Evolutionary conservation across 2,888 invertebrate species (phyloP).

Genomic region (Drosophila nigricruria): DNA sequence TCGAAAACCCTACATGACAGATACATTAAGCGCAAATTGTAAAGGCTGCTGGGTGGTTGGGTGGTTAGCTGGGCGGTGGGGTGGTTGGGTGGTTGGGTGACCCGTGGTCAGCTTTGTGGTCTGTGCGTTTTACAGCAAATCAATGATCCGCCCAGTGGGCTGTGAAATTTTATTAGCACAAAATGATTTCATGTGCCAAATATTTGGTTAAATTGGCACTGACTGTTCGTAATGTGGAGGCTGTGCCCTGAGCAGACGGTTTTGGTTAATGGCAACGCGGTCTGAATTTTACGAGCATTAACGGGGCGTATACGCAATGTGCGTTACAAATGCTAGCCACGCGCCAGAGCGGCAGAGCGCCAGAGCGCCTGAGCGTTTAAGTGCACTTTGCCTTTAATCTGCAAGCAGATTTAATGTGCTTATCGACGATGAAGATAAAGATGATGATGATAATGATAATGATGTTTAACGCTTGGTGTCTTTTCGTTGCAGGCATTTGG

Average conservation of each 20-base stretch:
- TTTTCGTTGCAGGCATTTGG: constrained; percentile 84
- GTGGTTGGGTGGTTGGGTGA: constrained; percentile 1
- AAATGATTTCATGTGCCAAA: constrained; percentile 81
- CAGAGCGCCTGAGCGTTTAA: constrained; percentile 47
- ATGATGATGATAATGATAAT: background rate
- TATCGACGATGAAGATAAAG: constrained; percentile 53
- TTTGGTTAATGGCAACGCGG: constrained; percentile 62
- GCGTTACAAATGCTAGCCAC: constrained; percentile 60
- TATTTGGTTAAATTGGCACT: constrained; percentile 71
- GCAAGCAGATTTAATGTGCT: constrained; percentile 57
- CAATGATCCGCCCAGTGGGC: constrained; percentile 64
- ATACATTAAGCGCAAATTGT: constrained; percentile 44
- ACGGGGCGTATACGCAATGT: constrained; percentile 69
- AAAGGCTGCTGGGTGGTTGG: background rate
- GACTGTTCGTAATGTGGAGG: constrained; percentile 37
- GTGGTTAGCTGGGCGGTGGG: no score
- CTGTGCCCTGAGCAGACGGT: constrained; percentile 47
- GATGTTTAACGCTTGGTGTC: constrained; percentile 1
- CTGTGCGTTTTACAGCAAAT: constrained; percentile 71
- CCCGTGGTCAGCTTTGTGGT: constrained; percentile 46
- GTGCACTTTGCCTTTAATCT: constrained; percentile 72
- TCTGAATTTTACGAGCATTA: constrained; percentile 61
- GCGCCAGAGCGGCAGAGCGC: constrained; percentile 24
- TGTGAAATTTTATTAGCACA: constrained; percentile 73
- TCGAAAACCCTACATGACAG: constrained; percentile 12